Base-by-base conservation (phyloP, 2,888 invertebrate genomes). In the Drosophila sordidula region DNA sequence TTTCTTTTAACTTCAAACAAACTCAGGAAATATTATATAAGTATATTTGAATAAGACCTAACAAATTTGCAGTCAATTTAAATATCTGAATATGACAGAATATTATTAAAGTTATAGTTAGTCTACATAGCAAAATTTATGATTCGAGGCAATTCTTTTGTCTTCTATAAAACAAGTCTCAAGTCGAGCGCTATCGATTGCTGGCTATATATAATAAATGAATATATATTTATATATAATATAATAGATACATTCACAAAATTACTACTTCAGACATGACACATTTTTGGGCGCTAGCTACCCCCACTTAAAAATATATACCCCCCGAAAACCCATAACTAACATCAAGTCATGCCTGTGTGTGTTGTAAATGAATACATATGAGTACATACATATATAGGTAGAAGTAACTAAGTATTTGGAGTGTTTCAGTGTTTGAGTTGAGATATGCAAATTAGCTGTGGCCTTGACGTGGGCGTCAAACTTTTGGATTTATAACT, bases 381-480 rank as follows among this genome's bases (percentile, higher is more conserved):
- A 11, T 41, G 29, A 29, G 9, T 42, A 12, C 6, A 41, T 39
- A 18, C 18, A 18, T 39, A 18, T 2, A 18, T 18, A n/a, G 25
- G n/a, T 36, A 6, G 14, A 12, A 29, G 61, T 16, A 16, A 34
- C 22, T 44, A 44, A 42, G 50, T 51, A 50, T 62, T 16, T 58
- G 6, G 42, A 58, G 29, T 54, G 34, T 55, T 26, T 51, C 45
- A 42, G 36, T 70, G 70, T 70, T 52, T 69, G 66, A 44, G 74
- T 56, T 56, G 78, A 75, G 87, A 77, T 87, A 85, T 85, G 85
- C 79, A 85, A 85, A 85, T 89, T 87, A 85, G 83, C 72, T 73
- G 61, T 65, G 85, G 82, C 85, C 85, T 85, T 85, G 89, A 81
- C 82, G 85, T 85, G 87, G 85, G 85, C 85, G 85, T 89, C 85